Evolutionary conservation across 2,797 vertebrate genomes (phyloP), one percentile per base, ranked within the genome.

Genomic region (Thripadectes ignobilis): DNA sequence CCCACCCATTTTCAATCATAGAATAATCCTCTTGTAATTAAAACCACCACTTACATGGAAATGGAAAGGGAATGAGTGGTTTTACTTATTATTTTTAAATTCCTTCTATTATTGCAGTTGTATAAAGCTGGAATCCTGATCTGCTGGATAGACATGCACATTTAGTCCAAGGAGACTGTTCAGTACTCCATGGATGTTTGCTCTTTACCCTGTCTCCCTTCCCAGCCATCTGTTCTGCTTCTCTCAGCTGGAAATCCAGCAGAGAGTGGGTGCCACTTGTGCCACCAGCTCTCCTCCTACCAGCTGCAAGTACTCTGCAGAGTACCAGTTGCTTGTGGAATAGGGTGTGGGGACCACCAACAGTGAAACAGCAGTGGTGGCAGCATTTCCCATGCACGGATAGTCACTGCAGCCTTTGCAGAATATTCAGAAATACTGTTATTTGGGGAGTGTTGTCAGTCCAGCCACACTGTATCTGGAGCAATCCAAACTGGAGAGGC

Each of bases 171-270:
- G 65, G 51, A 74, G 52, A 52, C 16, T 19, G 22, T 45, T 94
- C 23, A 4, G 43, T 68, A 14, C 46, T 21, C 61, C 1, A 1
- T 83, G 38, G 45, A 41, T 80, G 49, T 89, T 92, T 85, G 18
- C 26, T 83, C 38, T 88, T 78, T 8, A 9, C 18, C 27, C 39
- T 75, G 18, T 45, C n/a, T 83, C 43, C 65, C 39, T 80, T 92
- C 78, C 72, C 76, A 93, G 57, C 49, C 92, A 71, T 88, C 82
- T 85, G 58, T 61, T 93, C 49, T 71, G 48, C 57, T 94, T 83
- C 52, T 23, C 67, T 65, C 79, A 58, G 57, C 49, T 91, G 66
- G 58, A 93, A 89, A 57, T 65, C 19, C 48, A 69, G 73, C 57
- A 71, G 58, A 68, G 78, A 83, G 41, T 21, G 5, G 18, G 38